These are phyloP conservation scores for Drosophila ananassae DNA, from an alignment of 1,140 invertebrate genomes.

Conservation along the genomic window DNA sequence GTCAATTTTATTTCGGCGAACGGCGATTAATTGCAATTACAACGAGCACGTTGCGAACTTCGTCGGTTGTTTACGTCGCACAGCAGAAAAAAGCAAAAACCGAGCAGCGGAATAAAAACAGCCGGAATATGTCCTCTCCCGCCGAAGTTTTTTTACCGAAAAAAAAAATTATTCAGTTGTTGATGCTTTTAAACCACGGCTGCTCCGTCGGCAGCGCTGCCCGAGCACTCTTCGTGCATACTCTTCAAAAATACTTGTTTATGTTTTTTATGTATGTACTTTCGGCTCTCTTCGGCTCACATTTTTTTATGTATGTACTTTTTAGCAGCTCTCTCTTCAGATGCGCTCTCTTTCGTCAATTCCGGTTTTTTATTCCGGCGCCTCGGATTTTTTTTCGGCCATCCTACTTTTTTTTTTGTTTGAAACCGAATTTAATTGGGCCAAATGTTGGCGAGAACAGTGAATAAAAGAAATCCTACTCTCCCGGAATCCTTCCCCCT, in stretches of 20 bases:
- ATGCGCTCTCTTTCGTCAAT: conserved; percentile 44
- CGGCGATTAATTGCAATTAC: conserved; percentile 53
- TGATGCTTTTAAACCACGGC: conserved; percentile 1
- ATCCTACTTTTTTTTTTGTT: conserved; percentile 34
- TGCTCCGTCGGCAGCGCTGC: neutral
- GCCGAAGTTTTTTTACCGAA: conserved; percentile 6
- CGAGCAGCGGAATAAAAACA: conserved; percentile 33
- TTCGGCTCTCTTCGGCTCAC: conserved; percentile 17
- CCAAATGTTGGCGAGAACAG: conserved; percentile 34
- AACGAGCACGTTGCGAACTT: conserved; percentile 20
- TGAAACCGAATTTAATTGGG: conserved; percentile 50
- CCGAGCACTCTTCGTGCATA: neutral
- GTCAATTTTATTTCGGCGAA: conserved; percentile 51
- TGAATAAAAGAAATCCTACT: conserved; percentile 8
- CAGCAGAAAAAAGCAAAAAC: conserved; percentile 19
- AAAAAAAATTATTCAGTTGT: conserved; percentile 5
- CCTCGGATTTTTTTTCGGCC: conserved; percentile 5
- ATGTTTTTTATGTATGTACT: conserved; percentile 75
- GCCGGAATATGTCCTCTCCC: conserved; percentile 35
- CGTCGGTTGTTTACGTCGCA: conserved; percentile 54
- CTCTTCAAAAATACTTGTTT: conserved; percentile 51
- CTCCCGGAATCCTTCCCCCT: neutral
- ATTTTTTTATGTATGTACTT: conserved; percentile 69
- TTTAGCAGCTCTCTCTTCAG: neutral
- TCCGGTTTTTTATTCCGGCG: conserved; percentile 61